These are phyloP conservation scores for Petroica traversi DNA, from an alignment of 2,113 vertebrate genomes.

Conservation along the genomic window DNA sequence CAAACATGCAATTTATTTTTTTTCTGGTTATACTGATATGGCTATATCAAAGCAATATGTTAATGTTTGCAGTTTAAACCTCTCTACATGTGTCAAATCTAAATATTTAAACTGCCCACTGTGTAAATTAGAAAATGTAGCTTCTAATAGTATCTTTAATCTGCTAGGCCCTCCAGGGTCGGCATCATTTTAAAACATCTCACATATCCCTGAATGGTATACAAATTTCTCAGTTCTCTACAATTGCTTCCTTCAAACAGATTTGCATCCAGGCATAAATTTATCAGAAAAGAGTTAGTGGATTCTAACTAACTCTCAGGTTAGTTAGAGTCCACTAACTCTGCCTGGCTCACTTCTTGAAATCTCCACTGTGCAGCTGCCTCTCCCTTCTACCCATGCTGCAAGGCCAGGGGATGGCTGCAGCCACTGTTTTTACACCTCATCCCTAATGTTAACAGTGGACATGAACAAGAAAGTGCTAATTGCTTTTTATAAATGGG, in stretches of 20 bases:
- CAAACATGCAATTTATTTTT: neutral
- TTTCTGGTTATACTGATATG: neutral
- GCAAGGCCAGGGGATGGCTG: fast-evolving
- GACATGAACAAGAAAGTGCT: neutral
- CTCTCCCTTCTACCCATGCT: neutral
- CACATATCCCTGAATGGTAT: neutral
- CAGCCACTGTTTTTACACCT: neutral
- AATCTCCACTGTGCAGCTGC: neutral
- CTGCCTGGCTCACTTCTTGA: neutral
- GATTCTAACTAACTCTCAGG: too few relatives aligned
- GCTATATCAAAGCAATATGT: neutral
- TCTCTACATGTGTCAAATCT: neutral
- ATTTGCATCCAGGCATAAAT: neutral
- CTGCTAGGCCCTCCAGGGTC: neutral
- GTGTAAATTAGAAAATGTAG: neutral
- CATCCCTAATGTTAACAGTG: neutral
- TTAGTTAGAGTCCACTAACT: neutral
- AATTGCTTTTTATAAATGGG: neutral
- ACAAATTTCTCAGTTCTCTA: neutral
- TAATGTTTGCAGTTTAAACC: neutral
- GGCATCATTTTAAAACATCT: neutral
- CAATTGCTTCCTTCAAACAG: neutral
- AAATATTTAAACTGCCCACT: neutral
- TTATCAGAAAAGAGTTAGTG: too few relatives aligned
- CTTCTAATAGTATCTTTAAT: neutral